Percentiles rank a stretch among this genome's conserved stretches.
Conservation (phyloP, 1,140 invertebrate species). For the Subanguina moxae region DNA sequence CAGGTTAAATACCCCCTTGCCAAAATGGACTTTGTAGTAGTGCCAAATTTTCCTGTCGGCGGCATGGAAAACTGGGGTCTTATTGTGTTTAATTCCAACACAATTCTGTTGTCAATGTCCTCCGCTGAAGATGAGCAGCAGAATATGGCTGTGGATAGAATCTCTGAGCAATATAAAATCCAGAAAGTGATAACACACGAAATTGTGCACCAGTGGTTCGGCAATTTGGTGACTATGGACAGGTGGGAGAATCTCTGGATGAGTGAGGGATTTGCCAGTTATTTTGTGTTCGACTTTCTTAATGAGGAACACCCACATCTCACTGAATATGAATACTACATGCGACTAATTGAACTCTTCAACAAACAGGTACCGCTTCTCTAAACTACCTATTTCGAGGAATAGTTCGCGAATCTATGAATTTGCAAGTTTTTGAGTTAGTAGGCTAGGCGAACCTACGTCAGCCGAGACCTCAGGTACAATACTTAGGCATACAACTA, state of each 20-base stretch:
- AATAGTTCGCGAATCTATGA: too few relatives aligned
- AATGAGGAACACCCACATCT: slow-evolving; percentile 47
- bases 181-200: slow-evolving; percentile 57
- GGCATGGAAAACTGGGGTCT: slow-evolving; percentile 48
- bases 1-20: slow-evolving; percentile 52
- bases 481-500: too few relatives aligned
- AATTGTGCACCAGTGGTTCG: slow-evolving; percentile 60
- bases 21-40: slow-evolving; percentile 62
- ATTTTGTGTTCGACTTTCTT: slow-evolving; percentile 58
- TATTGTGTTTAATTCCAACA: slow-evolving; percentile 24
- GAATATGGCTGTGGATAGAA: slow-evolving; percentile 49
- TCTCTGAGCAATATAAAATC: slow-evolving; percentile 52
- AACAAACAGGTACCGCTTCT: slow-evolving; percentile 21
- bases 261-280: slow-evolving; percentile 63
- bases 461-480: too few relatives aligned
- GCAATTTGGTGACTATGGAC: slow-evolving; percentile 63
- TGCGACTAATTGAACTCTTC: slow-evolving; percentile 28
- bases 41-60: slow-evolving; percentile 62
- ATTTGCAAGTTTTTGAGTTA: too few relatives aligned
- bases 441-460: too few relatives aligned
- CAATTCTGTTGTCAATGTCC: slow-evolving; percentile 17
- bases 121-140: slow-evolving; percentile 14
- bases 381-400: too few relatives aligned
- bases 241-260: slow-evolving; percentile 64
- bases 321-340: slow-evolving; percentile 42